phyloP scores from a whole-genome alignment of 2,797 vertebrate species.

The Cuniculus paca region DNA sequence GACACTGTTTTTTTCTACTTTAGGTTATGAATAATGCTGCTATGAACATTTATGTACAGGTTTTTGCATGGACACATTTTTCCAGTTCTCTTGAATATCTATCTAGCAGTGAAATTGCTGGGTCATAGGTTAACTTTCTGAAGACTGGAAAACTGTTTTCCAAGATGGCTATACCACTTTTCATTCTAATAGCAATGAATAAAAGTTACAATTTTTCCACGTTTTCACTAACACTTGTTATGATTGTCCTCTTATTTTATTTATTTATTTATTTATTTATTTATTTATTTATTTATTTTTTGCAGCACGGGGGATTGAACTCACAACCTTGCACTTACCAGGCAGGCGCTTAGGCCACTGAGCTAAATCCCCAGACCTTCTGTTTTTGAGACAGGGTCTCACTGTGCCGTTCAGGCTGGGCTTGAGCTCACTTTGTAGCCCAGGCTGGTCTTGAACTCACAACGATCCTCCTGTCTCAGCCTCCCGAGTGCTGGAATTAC shows the following conservation, averaged over 20 bases:
- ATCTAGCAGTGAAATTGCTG: background rate
- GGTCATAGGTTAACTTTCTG: background rate
- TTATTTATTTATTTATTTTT: no score
- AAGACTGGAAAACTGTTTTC: constrained; percentile 10
- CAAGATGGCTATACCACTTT: background rate
- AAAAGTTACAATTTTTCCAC: background rate
- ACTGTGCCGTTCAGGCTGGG: no score
- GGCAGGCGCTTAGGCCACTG: no score
- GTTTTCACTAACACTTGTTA: background rate
- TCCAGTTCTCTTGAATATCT: background rate
- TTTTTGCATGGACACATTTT: background rate
- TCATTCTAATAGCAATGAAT: background rate
- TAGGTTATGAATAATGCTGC: background rate
- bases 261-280: no score
- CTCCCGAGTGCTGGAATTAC: no score
- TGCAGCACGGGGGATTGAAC: no score
- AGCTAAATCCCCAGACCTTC: no score
- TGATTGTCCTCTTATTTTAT: background rate
- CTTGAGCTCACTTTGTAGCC: no score
- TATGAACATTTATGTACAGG: background rate
- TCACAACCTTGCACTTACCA: no score
- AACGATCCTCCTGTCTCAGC: no score
- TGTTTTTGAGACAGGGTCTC: no score
- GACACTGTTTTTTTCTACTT: background rate
- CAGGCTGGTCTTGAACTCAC: no score